Conservation (phyloP, 2,797 vertebrate species). For the Gallinago solitaria region DNA sequence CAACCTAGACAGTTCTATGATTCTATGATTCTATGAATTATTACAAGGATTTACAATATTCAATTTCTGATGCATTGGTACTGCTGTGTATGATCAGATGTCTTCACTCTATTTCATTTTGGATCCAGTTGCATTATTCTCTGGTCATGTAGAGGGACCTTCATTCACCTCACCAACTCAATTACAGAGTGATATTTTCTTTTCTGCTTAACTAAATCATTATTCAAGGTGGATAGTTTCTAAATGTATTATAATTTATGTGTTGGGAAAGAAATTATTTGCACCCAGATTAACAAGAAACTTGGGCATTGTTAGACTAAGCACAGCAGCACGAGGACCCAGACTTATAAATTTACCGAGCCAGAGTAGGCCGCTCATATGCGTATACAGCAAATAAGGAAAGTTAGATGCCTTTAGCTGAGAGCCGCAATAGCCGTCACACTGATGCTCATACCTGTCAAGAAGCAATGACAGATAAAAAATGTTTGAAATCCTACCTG, state of each 20-base stretch:
- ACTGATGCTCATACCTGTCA: not conserved
- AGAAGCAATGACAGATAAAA: not conserved
- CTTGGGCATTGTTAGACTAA: not conserved
- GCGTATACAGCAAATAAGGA: not conserved
- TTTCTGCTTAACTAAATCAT: not conserved
- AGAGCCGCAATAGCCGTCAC: not conserved
- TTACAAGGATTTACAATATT: not conserved
- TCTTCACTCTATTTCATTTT: not conserved
- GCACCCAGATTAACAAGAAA: not conserved
- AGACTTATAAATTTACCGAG: not conserved
- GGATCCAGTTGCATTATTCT: not conserved
- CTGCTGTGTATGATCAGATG: not conserved
- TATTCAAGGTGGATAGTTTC: not conserved
- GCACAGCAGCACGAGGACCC: not conserved
- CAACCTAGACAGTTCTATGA: no score
- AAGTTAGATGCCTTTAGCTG: not conserved
- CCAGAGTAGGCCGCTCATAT: not conserved
- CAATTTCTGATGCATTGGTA: not conserved
- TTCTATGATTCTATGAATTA: not conserved
- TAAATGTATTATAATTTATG: not conserved
- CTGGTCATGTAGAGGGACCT: not conserved
- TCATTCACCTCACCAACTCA: not conserved
- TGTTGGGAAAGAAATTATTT: conserved; percentile 10
- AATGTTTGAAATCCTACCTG: not conserved
- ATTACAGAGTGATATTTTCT: not conserved